Evolutionary conservation across 2,797 vertebrate genomes (phyloP).

Genomic region (Sus cebifrons): DNA sequence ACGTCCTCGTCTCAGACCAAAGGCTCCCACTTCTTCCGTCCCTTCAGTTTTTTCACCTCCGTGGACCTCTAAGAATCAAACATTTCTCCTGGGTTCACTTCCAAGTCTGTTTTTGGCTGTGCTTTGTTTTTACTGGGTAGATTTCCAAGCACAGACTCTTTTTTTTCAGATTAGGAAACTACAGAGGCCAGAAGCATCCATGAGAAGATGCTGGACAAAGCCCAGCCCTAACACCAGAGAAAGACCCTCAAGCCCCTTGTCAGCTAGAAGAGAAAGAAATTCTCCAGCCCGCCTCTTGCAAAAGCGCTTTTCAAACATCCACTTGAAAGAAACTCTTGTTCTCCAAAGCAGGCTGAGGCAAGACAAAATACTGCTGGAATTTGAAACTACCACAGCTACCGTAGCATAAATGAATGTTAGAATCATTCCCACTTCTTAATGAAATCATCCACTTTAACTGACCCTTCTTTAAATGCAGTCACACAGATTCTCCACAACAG

Average conservation of each 20-base stretch:
- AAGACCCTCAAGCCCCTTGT: no score
- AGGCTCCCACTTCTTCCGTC: background rate
- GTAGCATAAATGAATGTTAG: background rate
- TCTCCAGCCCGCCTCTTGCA: background rate
- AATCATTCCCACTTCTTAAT: background rate
- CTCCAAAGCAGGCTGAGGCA: background rate
- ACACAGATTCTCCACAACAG: background rate
- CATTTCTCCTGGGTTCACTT: background rate
- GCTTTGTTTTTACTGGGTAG: background rate
- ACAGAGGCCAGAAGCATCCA: background rate
- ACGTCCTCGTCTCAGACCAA: background rate
- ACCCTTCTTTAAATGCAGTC: background rate
- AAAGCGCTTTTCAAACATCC: background rate
- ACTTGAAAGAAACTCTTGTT: background rate
- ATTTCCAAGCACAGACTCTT: background rate
- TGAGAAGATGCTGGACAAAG: background rate
- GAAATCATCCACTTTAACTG: background rate
- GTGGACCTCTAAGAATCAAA: background rate
- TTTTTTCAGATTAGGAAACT: background rate
- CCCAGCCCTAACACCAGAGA: no score
- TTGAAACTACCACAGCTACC: background rate
- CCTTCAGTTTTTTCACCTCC: background rate
- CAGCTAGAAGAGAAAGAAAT: background rate
- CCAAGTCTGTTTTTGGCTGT: background rate
- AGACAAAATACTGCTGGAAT: background rate